Percentiles rank a stretch among this genome's conserved stretches.
Evolutionary conservation across 2,797 vertebrate species (phyloP).

Genomic region (Alcedo quadribrachys): DNA sequence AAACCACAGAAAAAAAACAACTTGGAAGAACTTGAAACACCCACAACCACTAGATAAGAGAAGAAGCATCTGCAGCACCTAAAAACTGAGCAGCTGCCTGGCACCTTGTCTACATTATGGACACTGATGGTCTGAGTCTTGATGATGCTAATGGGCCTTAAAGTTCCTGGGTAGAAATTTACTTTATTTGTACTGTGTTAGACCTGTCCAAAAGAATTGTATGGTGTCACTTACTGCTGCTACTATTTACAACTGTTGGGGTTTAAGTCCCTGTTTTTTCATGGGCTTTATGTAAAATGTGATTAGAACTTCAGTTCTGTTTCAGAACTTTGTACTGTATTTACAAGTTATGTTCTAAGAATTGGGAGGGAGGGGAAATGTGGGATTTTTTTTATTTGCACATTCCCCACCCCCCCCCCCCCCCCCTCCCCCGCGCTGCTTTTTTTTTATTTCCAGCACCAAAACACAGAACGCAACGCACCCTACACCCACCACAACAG

Average conservation of each 20-base stretch:
- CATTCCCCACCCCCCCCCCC: too few relatives aligned
- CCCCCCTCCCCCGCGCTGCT: too few relatives aligned
- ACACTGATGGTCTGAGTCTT: not conserved
- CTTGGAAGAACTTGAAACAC: not conserved
- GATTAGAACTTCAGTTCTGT: not conserved
- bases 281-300: not conserved
- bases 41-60: not conserved
- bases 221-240: not conserved
- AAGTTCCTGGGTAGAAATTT: not conserved
- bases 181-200: not conserved
- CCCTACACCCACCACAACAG: too few relatives aligned
- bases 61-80: not conserved
- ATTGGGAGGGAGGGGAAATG: accelerated
- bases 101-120: not conserved
- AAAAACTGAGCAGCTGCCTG: not conserved
- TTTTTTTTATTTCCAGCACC: too few relatives aligned
- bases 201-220: not conserved
- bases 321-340: not conserved
- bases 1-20: not conserved
- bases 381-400: not conserved
- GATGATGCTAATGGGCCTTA: not conserved
- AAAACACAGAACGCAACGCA: too few relatives aligned
- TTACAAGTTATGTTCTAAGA: not conserved
- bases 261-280: not conserved
- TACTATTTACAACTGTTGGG: not conserved